Conservation (phyloP, 2,797 vertebrate genomes). For the Vespertilio murinus region DNA sequence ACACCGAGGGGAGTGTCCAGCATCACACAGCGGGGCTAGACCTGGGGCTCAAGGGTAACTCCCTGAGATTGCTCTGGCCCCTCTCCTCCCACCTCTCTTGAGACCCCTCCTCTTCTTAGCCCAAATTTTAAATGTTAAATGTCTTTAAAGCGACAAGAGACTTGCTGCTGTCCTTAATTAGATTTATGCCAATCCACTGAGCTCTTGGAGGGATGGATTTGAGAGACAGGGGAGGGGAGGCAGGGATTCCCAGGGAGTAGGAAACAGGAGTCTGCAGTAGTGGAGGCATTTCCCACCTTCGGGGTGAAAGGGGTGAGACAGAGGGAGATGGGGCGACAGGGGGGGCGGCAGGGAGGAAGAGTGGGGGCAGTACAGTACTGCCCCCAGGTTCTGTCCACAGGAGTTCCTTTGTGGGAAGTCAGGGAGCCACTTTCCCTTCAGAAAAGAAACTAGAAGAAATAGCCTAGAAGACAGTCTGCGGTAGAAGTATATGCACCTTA, state of each 20-base stretch:
- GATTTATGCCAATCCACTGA: conserved; percentile 47
- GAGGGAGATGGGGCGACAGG: background rate
- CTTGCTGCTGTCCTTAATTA: conserved; percentile 63
- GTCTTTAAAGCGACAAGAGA: conserved; percentile 61
- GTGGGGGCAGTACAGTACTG: background rate
- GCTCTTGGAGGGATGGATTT: conserved; percentile 31
- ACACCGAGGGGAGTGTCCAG: background rate
- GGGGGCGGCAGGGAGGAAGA: background rate
- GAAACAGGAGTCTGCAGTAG: background rate
- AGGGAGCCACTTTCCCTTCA: background rate
- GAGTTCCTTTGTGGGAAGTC: background rate
- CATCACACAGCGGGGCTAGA: background rate
- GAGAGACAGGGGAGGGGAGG: background rate
- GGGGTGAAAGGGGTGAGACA: background rate
- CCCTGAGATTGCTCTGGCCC: background rate
- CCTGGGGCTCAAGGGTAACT: background rate
- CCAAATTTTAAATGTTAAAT: conserved; percentile 43
- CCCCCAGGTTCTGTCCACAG: background rate
- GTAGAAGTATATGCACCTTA: background rate
- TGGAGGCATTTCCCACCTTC: background rate
- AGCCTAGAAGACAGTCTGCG: background rate
- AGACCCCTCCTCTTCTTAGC: conserved; percentile 32
- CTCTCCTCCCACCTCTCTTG: background rate
- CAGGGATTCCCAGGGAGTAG: background rate
- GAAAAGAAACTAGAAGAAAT: background rate